Percentiles rank a stretch among this genome's conserved stretches.
These are phyloP conservation scores for Venturia canescens DNA, from an alignment of 1,140 invertebrate genomes.

Conservation along the genomic window DNA sequence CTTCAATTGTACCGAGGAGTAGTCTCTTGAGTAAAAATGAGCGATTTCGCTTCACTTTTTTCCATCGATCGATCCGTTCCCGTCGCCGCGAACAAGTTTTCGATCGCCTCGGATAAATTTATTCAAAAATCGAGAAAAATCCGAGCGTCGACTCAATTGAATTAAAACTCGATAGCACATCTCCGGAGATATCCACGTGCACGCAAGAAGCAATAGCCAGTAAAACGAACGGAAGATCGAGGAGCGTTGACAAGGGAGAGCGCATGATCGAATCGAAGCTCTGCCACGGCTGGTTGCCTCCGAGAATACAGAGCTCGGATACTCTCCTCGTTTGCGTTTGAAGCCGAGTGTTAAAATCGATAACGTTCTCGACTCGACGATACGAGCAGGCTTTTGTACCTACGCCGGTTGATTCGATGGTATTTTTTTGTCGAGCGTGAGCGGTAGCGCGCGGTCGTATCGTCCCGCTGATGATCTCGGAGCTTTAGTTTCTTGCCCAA, in stretches of 20 bases:
- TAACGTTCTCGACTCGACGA: slow-evolving; percentile 20
- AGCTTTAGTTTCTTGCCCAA: too few relatives aligned
- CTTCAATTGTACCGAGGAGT: too few relatives aligned
- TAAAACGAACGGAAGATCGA: not conserved
- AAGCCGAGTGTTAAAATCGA: slow-evolving; percentile 32
- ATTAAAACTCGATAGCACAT: not conserved
- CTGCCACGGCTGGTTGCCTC: slow-evolving; percentile 17
- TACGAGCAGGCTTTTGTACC: not conserved
- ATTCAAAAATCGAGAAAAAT: too few relatives aligned
- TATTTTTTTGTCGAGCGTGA: not conserved
- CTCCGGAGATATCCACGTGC: too few relatives aligned
- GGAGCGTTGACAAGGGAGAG: not conserved
- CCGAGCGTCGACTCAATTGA: too few relatives aligned
- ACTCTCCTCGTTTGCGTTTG: slow-evolving; percentile 16
- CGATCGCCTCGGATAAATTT: too few relatives aligned
- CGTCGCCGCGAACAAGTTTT: too few relatives aligned
- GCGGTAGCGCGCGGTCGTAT: too few relatives aligned
- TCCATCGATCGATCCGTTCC: too few relatives aligned
- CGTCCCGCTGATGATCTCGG: too few relatives aligned
- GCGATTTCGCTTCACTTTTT: too few relatives aligned
- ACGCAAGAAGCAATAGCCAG: not conserved
- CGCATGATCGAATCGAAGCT: slow-evolving; percentile 31
- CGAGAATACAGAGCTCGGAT: slow-evolving; percentile 18
- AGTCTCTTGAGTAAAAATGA: too few relatives aligned
- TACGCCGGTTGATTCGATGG: not conserved